Evolutionary conservation across 2,888 invertebrate species (phyloP).

Genomic region (Neocrepidodera transversa): DNA sequence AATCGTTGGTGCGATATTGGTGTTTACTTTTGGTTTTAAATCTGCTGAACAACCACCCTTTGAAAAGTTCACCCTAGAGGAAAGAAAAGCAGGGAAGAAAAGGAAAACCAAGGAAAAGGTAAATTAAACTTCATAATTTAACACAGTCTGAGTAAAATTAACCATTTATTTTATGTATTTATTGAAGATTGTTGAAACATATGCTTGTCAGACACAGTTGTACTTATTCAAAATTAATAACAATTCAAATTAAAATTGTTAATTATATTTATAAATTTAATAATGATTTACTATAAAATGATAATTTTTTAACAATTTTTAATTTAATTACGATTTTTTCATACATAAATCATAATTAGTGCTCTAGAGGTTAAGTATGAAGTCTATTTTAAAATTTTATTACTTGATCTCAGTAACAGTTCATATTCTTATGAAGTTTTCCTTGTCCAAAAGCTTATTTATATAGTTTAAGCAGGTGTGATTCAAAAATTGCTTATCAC

Average conservation of each 20-base stretch:
- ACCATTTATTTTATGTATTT: slow-evolving; percentile 6
- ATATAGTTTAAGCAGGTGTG: no score
- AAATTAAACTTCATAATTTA: slow-evolving; percentile 28
- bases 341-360: neutral
- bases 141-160: neutral
- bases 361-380: no score
- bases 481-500: neutral
- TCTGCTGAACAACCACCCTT: slow-evolving; percentile 74
- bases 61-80: slow-evolving; percentile 73
- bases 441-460: no score
- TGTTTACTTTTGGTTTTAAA: slow-evolving; percentile 53
- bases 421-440: no score
- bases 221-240: neutral
- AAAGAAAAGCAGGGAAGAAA: slow-evolving; percentile 74
- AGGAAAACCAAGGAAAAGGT: slow-evolving; percentile 77
- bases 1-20: slow-evolving; percentile 48
- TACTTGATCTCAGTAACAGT: no score
- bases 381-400: no score
- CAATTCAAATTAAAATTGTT: neutral
- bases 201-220: slow-evolving; percentile 12
- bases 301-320: neutral
- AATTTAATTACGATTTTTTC: no score
- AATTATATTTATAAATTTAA: neutral
- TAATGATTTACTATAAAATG: neutral
- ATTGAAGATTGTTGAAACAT: slow-evolving; percentile 13